These are phyloP conservation scores for Paraplagusia blochii DNA, from an alignment of 2,113 vertebrate genomes.

Conservation along the genomic window DNA sequence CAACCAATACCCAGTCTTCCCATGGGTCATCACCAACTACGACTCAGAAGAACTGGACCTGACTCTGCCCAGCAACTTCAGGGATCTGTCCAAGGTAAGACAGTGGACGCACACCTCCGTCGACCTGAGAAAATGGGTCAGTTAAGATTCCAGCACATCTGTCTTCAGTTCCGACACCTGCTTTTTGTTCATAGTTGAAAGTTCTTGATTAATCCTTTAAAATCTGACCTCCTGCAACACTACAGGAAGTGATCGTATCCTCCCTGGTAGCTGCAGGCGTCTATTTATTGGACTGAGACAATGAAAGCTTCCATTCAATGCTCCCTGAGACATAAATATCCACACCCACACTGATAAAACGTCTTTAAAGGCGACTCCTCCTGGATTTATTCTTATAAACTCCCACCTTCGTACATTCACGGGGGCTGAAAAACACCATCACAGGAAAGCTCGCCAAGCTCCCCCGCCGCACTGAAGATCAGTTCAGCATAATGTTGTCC, in stretches of 20 bases:
- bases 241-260: slow-evolving; percentile 53
- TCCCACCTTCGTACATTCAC: slow-evolving; percentile 28
- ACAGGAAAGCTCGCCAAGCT: slow-evolving; percentile 22
- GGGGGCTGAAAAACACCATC: background rate
- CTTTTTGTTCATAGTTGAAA: slow-evolving; percentile 27
- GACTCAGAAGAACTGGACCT: slow-evolving; percentile 94
- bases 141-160: background rate
- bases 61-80: slow-evolving; percentile 96
- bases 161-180: slow-evolving; percentile 5
- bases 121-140: background rate
- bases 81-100: slow-evolving; percentile 96
- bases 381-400: slow-evolving; percentile 41
- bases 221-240: slow-evolving; percentile 45
- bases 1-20: slow-evolving; percentile 98
- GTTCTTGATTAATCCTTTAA: slow-evolving; percentile 45
- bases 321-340: slow-evolving; percentile 46
- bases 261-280: slow-evolving; percentile 48
- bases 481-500: slow-evolving; percentile 28
- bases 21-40: slow-evolving; percentile 98
- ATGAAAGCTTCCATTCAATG: slow-evolving; percentile 43
- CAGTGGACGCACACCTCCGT: background rate
- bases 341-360: slow-evolving; percentile 26
- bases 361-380: slow-evolving; percentile 39
- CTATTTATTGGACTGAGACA: slow-evolving; percentile 46
- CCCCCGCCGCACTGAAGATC: slow-evolving; percentile 20